Evolutionary conservation across 2,113 vertebrate species (phyloP).

Genomic region (Gavialis gangeticus): DNA sequence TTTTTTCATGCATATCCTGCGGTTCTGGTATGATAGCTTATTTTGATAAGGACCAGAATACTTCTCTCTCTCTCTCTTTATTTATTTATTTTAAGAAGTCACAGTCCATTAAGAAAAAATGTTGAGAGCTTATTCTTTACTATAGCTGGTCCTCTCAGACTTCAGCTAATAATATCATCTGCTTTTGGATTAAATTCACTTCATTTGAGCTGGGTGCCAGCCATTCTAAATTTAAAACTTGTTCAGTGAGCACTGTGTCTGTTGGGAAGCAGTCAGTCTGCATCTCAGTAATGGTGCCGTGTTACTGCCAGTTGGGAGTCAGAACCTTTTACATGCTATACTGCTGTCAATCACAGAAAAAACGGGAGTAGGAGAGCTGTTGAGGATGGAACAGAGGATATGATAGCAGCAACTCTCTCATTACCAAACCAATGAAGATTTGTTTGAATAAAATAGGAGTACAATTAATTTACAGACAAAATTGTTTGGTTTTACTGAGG

Average conservation of each 20-base stretch:
- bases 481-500: not conserved
- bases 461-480: constrained; percentile 38
- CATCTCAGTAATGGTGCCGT: constrained; percentile 32
- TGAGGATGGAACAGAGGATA: not conserved
- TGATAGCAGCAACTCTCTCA: not conserved
- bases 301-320: not conserved
- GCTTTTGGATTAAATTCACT: constrained; percentile 44
- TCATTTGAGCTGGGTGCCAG: not conserved
- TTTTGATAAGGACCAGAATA: constrained; percentile 44
- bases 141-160: not conserved
- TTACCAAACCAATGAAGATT: constrained; percentile 25
- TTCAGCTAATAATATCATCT: constrained; percentile 35
- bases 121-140: constrained; percentile 26
- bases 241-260: not conserved
- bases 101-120: constrained; percentile 8
- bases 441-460: constrained; percentile 32
- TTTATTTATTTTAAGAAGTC: not conserved
- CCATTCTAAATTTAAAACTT: constrained; percentile 36
- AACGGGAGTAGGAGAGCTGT: not conserved
- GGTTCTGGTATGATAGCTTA: not conserved
- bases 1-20: constrained; percentile 15
- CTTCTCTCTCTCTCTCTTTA: not conserved
- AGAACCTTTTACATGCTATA: not conserved
- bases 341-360: not conserved
- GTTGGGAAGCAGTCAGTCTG: not conserved